phyloP scores from a whole-genome alignment of 1,140 invertebrate genomes.

The Brachionus plicatilis region DNA sequence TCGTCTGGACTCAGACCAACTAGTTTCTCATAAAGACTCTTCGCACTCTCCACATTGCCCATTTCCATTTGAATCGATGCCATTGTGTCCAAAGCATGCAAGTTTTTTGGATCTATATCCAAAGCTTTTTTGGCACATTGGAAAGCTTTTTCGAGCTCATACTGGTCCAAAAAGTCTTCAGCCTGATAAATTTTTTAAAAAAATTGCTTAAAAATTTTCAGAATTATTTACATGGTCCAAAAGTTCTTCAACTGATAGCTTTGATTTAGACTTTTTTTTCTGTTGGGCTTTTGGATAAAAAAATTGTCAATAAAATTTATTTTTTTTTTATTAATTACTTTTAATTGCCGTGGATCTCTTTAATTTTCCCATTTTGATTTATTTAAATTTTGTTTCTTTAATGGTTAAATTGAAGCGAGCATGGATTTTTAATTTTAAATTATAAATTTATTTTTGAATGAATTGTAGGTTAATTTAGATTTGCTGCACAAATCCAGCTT shows the following conservation, averaged over 20 bases:
- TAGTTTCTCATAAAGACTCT: slow-evolving; percentile 51
- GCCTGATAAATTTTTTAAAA: slow-evolving; percentile 44
- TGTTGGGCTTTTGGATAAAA: not conserved
- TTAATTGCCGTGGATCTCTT: not conserved
- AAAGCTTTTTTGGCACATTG: slow-evolving; percentile 52
- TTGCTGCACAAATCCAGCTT: not conserved
- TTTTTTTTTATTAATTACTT: not conserved
- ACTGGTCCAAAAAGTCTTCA: slow-evolving; percentile 49
- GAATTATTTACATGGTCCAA: not conserved
- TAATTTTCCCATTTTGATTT: slow-evolving; percentile 24
- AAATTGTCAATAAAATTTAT: not conserved
- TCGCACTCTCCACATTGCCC: slow-evolving; percentile 52
- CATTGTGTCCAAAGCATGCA: slow-evolving; percentile 51
- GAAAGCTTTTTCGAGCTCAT: slow-evolving; percentile 51
- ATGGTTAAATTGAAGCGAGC: not conserved
- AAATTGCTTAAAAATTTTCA: not conserved
- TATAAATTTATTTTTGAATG: not conserved
- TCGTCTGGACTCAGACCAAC: slow-evolving; percentile 51
- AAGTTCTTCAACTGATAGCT: slow-evolving; percentile 17
- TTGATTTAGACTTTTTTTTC: not conserved
- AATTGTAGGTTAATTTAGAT: not conserved
- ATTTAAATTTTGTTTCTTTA: not conserved
- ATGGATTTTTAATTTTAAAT: slow-evolving; percentile 27
- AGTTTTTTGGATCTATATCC: slow-evolving; percentile 51
- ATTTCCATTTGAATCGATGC: slow-evolving; percentile 51